Evolutionary conservation across 2,797 vertebrate species (phyloP), one percentile per base, ranked within the genome.

Genomic region (Anabas testudineus): DNA sequence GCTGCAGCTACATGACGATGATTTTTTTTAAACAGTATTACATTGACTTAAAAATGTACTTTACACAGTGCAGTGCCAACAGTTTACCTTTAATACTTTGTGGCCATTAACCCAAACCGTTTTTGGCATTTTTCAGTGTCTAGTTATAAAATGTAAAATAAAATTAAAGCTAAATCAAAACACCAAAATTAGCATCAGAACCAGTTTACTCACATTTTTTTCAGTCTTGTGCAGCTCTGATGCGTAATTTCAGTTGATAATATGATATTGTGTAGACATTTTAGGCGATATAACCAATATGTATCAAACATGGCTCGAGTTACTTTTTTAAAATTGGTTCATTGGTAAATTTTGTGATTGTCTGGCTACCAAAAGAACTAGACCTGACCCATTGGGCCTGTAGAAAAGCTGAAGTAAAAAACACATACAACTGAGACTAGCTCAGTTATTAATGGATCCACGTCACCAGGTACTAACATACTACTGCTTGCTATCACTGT

Each of bases 121-220:
- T 67, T 41, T 39, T 41, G 15, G 39, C 15, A 47, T 81, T 68
- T 56, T 47, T 49, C 42, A 64, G 26, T 61, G 43, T 76, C 36
- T 76, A 48, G 43, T 51, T 67, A 52, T 75, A 19, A 64, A 70
- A 55, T 60, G 24, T 67, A 16, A 65, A 58, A n/a, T n/a, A n/a
- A 59, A 64, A 55, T 32, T 14, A 15, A 6, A 53, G 53, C 21
- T 51, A 81, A 76, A 77, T 55, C 48, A 63, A 81, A 83, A 78
- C 80, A 80, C 83, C 85, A 87, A 90, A 88, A 85, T 63, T 72
- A 42, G 53, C 76, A 57, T 68, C 72, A 71, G 52, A 68, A 79
- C 63, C 56, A 57, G 51, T 71, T 48, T 56, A 79, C 55, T 52
- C 49, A 60, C 10, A 26, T 61, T 56, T 68, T 61, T 56, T 68